Conservation (phyloP, 2,113 vertebrate species). For the Equus przewalskii region DNA sequence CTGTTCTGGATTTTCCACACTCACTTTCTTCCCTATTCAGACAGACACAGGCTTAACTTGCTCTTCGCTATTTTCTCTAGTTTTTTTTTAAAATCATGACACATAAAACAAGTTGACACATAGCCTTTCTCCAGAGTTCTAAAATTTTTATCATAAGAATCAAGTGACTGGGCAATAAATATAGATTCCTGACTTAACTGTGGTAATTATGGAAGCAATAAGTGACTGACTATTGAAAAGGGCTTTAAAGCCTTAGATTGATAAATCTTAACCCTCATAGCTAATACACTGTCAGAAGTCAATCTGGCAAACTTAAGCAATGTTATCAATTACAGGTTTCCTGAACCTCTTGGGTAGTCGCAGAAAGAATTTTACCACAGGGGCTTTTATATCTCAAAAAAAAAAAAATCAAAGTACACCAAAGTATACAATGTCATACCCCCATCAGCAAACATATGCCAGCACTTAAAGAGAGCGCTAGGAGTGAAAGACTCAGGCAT, state of each 20-base stretch:
- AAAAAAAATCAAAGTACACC: not conserved
- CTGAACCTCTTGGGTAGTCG: not conserved
- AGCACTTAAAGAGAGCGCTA: not conserved
- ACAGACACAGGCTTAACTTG: not conserved
- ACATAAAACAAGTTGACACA: not conserved
- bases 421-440: slow-evolving; percentile 17
- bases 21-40: not conserved
- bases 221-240: not conserved
- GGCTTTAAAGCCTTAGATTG: not conserved
- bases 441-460: slow-evolving; percentile 20
- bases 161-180: not conserved
- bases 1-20: slow-evolving; percentile 33
- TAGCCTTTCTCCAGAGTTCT: not conserved
- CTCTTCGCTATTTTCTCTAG: slow-evolving; percentile 34
- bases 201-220: slow-evolving; percentile 33
- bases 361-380: not conserved
- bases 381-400: slow-evolving; percentile 29
- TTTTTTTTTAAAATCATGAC: slow-evolving; percentile 1
- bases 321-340: not conserved
- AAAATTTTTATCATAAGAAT: slow-evolving; percentile 32
- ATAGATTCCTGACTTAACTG: slow-evolving; percentile 8
- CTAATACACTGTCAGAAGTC: slow-evolving; percentile 21
- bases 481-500: not conserved
- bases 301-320: slow-evolving; percentile 28
- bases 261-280: not conserved